Percentiles rank a stretch among this genome's conserved stretches.
phyloP scores from a whole-genome alignment of 2,113 vertebrate species.

The Tyto alba region DNA sequence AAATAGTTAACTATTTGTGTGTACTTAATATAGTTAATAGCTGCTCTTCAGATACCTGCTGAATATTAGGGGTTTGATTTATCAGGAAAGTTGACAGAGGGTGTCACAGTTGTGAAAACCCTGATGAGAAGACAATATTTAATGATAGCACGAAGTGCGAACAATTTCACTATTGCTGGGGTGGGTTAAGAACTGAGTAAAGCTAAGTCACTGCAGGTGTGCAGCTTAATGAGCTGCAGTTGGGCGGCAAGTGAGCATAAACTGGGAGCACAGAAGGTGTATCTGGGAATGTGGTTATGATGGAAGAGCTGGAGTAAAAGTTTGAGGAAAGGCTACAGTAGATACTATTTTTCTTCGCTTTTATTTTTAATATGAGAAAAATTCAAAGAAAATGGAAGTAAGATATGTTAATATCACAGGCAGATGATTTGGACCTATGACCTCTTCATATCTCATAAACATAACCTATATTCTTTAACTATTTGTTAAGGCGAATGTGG shows the following conservation, averaged over 20 bases:
- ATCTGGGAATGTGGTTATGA: rapidly evolving
- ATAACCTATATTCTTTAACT: background rate
- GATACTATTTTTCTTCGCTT: background rate
- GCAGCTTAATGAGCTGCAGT: background rate
- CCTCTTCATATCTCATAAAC: rapidly evolving
- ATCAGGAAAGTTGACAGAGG: background rate
- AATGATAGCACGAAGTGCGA: background rate
- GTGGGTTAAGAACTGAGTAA: background rate
- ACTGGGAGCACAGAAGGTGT: background rate
- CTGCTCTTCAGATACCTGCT: background rate
- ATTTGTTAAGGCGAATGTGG: background rate
- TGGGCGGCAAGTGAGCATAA: background rate
- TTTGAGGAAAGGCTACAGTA: background rate
- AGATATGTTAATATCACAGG: background rate
- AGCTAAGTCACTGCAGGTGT: conserved; percentile 30
- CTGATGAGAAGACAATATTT: background rate
- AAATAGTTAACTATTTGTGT: background rate
- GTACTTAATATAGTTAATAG: background rate
- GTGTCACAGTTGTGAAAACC: background rate
- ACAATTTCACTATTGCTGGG: background rate
- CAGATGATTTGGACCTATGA: background rate
- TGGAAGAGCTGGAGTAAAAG: background rate
- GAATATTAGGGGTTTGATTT: background rate
- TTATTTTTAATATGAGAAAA: background rate
- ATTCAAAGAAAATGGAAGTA: background rate